Evolutionary conservation across 2,113 vertebrate genomes (phyloP), one percentile per base, ranked within the genome.

Genomic region (Toxostoma redivivum): DNA sequence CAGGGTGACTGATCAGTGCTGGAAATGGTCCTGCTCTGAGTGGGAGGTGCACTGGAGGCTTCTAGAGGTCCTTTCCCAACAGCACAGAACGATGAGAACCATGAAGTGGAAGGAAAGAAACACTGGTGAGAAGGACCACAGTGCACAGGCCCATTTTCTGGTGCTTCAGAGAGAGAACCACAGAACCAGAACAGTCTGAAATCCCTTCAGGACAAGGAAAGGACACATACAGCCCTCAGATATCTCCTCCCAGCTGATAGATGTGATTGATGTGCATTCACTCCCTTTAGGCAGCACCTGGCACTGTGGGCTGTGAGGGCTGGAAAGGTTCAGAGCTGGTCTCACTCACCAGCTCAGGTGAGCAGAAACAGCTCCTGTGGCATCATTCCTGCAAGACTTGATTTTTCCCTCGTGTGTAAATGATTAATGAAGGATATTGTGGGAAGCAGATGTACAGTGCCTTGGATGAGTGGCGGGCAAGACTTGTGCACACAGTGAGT

Each of bases 371-470:
- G 74, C 72, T 81, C 66, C 45, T 2, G 14, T 35, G 76, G 65
- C 65, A 38, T 54, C 38, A 23, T 45, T 86, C 79, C 79, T 95
- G 70, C 81, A 66, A 62, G 86, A 27, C 23, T 37, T 60, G 27
- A 9, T 65, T 47, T 7, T 17, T 4, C 10, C 31, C 57, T 67
- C 33, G 44, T 30, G 57, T 96, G 94, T 97, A 73, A 97, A 96
- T 94, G 96, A 97, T 97, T 97, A 92, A 97, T 88, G 93, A 91
- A 71, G 73, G 96, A 85, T 92, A 44, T 61, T 77, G 93, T 95
- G 92, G 69, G 81, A 73, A 92, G 94, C 94, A 96, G 96, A 94
- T 93, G 96, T 47, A 24, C 95, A 67, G 96, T 96, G 90, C 65
- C 95, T 71, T 47, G 45, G 69, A 22, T 11, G 14, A 96, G 92